phyloP scores from a whole-genome alignment of 2,113 vertebrate species.

The Potamarius usumacintae region DNA sequence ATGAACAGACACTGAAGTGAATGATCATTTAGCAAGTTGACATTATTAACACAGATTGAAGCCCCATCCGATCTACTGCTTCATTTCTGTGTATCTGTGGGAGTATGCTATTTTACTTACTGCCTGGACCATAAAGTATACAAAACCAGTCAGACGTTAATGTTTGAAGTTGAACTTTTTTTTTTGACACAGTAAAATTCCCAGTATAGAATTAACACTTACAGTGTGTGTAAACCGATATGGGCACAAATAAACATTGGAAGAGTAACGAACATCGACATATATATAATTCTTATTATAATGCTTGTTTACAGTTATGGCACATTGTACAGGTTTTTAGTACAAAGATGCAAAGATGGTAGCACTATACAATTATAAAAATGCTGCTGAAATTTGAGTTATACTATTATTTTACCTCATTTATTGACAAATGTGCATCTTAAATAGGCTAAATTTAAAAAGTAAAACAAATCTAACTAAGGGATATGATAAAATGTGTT shows the following conservation, averaged over 20 bases:
- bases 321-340: neutral
- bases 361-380: neutral
- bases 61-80: neutral
- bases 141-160: neutral
- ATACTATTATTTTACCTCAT: neutral
- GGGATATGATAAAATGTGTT: neutral
- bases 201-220: slow-evolving; percentile 2
- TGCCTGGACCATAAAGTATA: neutral
- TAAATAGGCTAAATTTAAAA: neutral
- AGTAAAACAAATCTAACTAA: neutral
- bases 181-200: neutral
- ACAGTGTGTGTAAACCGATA: neutral
- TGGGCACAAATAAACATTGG: neutral
- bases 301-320: neutral
- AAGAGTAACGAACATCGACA: neutral
- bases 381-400: neutral
- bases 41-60: slow-evolving; percentile 12
- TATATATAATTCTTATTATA: neutral
- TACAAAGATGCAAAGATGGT: neutral
- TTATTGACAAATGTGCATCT: neutral
- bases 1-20: neutral
- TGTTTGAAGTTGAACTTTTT: neutral
- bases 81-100: slow-evolving; percentile 15
- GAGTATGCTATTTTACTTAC: slow-evolving; percentile 3
- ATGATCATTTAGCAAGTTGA: neutral